These are phyloP conservation scores for Montipora foliosa DNA, from an alignment of 64 coral and sea anemone genomes.

Conservation along the genomic window DNA sequence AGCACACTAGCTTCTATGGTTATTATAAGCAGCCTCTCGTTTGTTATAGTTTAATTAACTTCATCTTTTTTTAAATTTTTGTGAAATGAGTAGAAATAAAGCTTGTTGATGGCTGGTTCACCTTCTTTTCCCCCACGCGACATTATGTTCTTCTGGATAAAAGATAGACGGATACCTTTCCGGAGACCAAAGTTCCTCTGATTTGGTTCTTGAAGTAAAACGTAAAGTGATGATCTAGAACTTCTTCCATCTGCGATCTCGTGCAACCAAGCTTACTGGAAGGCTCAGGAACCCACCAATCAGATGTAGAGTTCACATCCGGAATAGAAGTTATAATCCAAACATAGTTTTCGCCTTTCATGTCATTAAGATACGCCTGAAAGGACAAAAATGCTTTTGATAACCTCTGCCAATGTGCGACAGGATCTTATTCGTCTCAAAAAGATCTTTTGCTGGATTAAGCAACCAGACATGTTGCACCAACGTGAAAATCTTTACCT, in stretches of 20 bases:
- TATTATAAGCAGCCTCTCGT: too few species aligned
- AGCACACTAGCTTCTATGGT: too few species aligned
- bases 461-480: background rate
- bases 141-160: too few species aligned
- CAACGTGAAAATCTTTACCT: background rate
- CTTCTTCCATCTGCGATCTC: slow-evolving; percentile 33
- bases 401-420: too few species aligned
- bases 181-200: slow-evolving; percentile 22
- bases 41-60: too few species aligned
- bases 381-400: background rate
- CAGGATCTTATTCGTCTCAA: too few species aligned
- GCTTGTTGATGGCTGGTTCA: too few species aligned
- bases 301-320: slow-evolving; percentile 31
- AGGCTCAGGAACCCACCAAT: slow-evolving; percentile 41
- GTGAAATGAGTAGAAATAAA: too few species aligned
- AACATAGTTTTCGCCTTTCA: slow-evolving; percentile 34
- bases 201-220: slow-evolving; percentile 55
- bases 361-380: slow-evolving; percentile 40
- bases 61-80: too few species aligned
- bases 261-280: background rate
- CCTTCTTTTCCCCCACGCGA: too few species aligned
- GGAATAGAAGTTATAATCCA: slow-evolving; percentile 39
- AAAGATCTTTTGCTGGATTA: background rate
- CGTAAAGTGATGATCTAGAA: slow-evolving; percentile 23
- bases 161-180: slow-evolving; percentile 17